A percentile compares a stretch with the other conserved stretches of the same genome.
These are phyloP conservation scores for Tapirus indicus DNA, from an alignment of 2,797 vertebrate genomes.

Conservation along the genomic window DNA sequence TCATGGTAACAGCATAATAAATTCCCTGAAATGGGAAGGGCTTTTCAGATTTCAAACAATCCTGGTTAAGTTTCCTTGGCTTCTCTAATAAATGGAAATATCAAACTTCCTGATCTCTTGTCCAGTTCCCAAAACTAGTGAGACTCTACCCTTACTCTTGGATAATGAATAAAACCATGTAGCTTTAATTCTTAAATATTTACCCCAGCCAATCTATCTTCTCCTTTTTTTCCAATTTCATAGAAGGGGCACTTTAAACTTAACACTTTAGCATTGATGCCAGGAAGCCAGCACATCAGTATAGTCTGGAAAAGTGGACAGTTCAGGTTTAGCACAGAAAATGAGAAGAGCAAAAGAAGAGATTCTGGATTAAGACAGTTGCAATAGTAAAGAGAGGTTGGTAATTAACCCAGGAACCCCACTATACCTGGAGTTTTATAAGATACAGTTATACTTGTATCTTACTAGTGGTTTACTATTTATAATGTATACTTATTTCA, in stretches of 20 bases:
- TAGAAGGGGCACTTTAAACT: not conserved
- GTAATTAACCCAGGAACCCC: not conserved
- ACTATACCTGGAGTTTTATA: not conserved
- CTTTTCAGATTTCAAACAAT: not conserved
- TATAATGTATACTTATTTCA: not conserved
- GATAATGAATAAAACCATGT: not conserved
- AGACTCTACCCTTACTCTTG: not conserved
- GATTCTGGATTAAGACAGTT: not conserved
- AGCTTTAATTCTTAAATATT: not conserved
- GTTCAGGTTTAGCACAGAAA: not conserved
- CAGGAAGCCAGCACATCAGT: not conserved
- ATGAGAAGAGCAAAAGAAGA: not conserved
- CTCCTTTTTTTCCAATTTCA: not conserved
- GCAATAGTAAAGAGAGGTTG: not conserved
- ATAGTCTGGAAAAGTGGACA: not conserved
- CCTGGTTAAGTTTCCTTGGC: not conserved
- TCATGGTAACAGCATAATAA: not conserved
- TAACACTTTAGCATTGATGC: not conserved
- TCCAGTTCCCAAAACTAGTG: not conserved
- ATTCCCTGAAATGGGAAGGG: not conserved
- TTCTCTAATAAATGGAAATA: not conserved
- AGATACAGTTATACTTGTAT: not conserved
- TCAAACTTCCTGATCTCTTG: not conserved
- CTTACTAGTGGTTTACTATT: not conserved
- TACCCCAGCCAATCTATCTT: not conserved